Percentiles rank a stretch among this genome's conserved stretches.
Evolutionary conservation across 1,140 invertebrate species (phyloP).

Genomic region (Adelges cooleyi): DNA sequence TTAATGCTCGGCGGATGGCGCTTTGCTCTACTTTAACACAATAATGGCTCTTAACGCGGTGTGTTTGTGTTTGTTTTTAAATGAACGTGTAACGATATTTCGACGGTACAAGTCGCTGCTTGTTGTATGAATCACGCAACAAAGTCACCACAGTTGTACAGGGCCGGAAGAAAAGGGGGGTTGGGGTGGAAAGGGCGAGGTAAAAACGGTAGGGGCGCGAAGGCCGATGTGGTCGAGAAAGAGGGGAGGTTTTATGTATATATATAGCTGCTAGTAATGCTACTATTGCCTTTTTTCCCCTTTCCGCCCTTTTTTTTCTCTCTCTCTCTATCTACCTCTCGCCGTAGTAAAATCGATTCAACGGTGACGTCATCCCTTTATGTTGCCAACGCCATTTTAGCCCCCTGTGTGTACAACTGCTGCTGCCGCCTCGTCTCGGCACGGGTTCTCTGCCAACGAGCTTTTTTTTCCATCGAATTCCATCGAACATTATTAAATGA

Average conservation of each 20-base stretch:
- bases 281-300: not conserved
- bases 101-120: too few species aligned
- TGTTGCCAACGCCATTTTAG: constrained; percentile 9
- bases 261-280: too few species aligned
- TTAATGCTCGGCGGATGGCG: not conserved
- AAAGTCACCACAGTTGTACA: too few species aligned
- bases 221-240: too few species aligned
- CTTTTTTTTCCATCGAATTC: constrained; percentile 12
- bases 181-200: not conserved
- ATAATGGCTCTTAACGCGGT: too few species aligned
- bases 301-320: not conserved
- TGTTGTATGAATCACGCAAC: too few species aligned
- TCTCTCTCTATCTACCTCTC: not conserved
- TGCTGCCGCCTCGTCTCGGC: not conserved
- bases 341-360: constrained; percentile 12
- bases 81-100: too few species aligned
- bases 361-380: constrained; percentile 16
- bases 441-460: not conserved
- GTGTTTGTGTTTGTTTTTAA: too few species aligned
- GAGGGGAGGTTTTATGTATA: too few species aligned
- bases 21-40: too few species aligned
- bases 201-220: too few species aligned
- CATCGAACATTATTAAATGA: not conserved
- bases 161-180: too few species aligned
- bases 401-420: not conserved